Base-by-base conservation (phyloP, 53 echinoderm and acorn worm species). In the Crossaster papposus region DNA sequence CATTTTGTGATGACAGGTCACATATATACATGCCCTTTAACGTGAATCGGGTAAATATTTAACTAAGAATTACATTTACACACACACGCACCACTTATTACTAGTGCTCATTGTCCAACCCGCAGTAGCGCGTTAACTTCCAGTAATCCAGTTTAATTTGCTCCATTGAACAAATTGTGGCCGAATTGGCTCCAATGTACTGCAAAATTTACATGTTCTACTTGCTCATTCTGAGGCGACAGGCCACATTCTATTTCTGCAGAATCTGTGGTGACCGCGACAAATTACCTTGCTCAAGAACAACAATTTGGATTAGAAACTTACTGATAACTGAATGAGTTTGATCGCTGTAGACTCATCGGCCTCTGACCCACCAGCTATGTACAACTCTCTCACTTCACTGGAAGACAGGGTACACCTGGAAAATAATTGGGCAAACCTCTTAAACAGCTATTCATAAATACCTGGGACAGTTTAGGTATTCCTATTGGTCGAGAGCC, bases 301-400 rank as follows among this genome's bases (percentile, higher is more conserved):
- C n/a, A 23, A n/a, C 17, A 2, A 5, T 20, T 2, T 20, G 28
- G 22, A 18, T 26, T 26, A 0, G 68, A 81, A 52, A 86, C 79
- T 74, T 62, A 96, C 96, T 90, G 92, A 80, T 62, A 96, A 17
- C 26, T 83, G 89, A 54, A 96, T 52, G 2, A 96, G 92, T 58
- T 81, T 89, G 3, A 96, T 80, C n/a, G 54, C 91, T 26, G 95
- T 93, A 36, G 96, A 96, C 58, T 96, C 96, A 2, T 95, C 95
- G 51, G 96, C 96, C 36, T 96, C 96, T 31, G 94, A 88, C 24
- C 96, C 96, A 24, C 96, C 96, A 75, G 92, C 70, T 29, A 92
- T 79, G 64, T 96, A 96, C 58, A 83, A 65, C 78, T 92, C 85
- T 51, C 84, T 92, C 36, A 96, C 93, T 65, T 95, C 92, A 76